Evolutionary conservation across 2,113 vertebrate species (phyloP).

Genomic region (Paramisgurnus dabryanus): DNA sequence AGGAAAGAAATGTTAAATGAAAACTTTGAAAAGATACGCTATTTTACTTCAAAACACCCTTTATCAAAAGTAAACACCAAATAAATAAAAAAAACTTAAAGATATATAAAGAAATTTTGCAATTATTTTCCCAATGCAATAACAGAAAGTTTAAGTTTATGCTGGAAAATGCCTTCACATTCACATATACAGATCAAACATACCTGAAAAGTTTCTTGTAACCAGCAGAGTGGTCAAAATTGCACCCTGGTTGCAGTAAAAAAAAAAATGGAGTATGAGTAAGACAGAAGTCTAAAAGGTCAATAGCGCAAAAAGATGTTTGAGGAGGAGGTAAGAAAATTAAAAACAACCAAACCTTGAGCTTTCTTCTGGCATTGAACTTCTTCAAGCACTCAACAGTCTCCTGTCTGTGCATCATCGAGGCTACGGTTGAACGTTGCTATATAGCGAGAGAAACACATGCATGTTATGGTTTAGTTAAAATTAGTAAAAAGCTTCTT

Average conservation of each 20-base stretch:
- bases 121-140: background rate
- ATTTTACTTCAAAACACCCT: background rate
- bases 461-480: background rate
- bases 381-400: conserved; percentile 99
- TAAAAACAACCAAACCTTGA: conserved; percentile 82
- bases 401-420: conserved; percentile 99
- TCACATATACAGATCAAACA: conserved; percentile 53
- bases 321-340: background rate
- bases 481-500: background rate
- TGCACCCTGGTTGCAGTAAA: conserved; percentile 82
- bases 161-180: background rate
- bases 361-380: conserved; percentile 95
- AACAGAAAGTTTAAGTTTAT: background rate
- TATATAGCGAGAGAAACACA: conserved; percentile 57
- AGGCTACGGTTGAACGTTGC: conserved; percentile 98
- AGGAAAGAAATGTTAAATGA: conserved; percentile 68
- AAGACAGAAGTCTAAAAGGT: conserved; percentile 31
- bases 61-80: conserved; percentile 7
- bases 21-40: conserved; percentile 55
- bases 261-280: conserved; percentile 31
- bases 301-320: background rate
- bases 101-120: background rate
- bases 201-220: conserved; percentile 99
- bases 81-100: background rate
- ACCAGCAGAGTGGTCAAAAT: conserved; percentile 98